Percentiles rank a stretch among this genome's conserved stretches.
These are phyloP conservation scores for Campaea margaritaria DNA, from an alignment of 2,888 invertebrate genomes.

Conservation along the genomic window DNA sequence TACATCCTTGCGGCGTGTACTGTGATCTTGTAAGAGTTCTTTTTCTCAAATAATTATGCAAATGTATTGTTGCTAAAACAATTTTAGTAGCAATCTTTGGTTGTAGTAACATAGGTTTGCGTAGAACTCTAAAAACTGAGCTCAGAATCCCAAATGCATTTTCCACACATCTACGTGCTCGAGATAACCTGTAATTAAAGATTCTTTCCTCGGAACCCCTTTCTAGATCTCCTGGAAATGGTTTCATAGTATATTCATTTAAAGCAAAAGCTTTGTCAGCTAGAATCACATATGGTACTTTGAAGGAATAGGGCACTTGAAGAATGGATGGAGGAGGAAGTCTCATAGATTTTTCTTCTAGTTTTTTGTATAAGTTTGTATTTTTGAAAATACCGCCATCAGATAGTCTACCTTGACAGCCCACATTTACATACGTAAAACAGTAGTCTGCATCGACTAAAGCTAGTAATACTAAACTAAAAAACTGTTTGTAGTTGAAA, in stretches of 20 bases:
- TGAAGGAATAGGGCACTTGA: not conserved
- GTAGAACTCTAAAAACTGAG: too few species aligned
- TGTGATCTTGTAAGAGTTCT: not conserved
- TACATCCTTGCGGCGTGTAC: conserved; percentile 9
- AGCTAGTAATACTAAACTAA: conserved; percentile 18
- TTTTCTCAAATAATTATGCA: conserved; percentile 1
- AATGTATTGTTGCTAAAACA: conserved; percentile 14
- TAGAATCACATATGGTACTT: conserved; percentile 34
- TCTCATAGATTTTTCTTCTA: not conserved
- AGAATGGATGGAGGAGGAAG: not conserved
- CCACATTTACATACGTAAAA: conserved; percentile 36
- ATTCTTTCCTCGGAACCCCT: conserved; percentile 33
- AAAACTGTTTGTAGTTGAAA: conserved; percentile 11
- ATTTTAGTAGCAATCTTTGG: conserved; percentile 30
- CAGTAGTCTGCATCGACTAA: conserved; percentile 29
- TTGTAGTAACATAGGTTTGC: conserved; percentile 37
- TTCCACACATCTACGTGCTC: conserved; percentile 10
- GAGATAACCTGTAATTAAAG: too few species aligned
- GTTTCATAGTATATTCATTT: conserved; percentile 37
- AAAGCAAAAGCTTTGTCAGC: conserved; percentile 37
- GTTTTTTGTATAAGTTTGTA: conserved; percentile 10
- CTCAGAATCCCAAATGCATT: conserved; percentile 23
- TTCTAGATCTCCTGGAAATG: conserved; percentile 35
- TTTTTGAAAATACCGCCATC: conserved; percentile 40
- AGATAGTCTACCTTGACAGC: conserved; percentile 33